These are phyloP conservation scores for Aeoliscus strigatus DNA, from an alignment of 2,797 vertebrate species.

Conservation along the genomic window DNA sequence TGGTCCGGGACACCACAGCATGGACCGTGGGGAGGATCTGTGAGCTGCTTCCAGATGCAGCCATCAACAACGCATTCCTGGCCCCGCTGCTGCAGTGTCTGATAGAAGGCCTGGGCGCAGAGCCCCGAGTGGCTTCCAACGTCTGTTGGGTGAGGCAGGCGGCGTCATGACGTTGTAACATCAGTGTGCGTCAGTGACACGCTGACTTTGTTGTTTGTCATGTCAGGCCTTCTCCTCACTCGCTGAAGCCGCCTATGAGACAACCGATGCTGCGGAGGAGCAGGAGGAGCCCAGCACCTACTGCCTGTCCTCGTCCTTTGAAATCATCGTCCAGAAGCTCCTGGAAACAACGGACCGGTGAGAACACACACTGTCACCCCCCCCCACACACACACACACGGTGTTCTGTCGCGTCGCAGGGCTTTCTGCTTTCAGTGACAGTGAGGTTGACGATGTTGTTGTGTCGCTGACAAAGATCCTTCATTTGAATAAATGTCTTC, in stretches of 20 bases:
- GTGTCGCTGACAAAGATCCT: too few species aligned
- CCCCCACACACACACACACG: neutral
- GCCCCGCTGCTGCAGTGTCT: conserved; percentile 91
- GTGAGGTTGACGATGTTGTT: too few species aligned
- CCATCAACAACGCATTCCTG: conserved; percentile 93
- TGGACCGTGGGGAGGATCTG: conserved; percentile 97
- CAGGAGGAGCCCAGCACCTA: conserved; percentile 95
- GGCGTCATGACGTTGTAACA: too few species aligned
- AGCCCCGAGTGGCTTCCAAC: conserved; percentile 93
- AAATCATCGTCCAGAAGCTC: conserved; percentile 96
- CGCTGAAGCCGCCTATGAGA: conserved; percentile 97
- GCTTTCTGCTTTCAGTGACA: too few species aligned
- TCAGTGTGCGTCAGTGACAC: neutral
- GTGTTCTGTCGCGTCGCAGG: too few species aligned
- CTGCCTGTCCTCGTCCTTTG: conserved; percentile 94
- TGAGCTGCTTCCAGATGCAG: conserved; percentile 92
- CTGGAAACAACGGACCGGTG: conserved; percentile 96
- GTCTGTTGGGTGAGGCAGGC: conserved; percentile 87
- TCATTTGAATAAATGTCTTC: too few species aligned
- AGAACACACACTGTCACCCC: too few species aligned
- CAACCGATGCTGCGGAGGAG: conserved; percentile 92
- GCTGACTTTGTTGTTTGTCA: neutral
- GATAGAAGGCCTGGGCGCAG: conserved; percentile 92
- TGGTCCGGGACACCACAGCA: conserved; percentile 94
- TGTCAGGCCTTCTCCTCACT: conserved; percentile 92